Evolutionary conservation across 1,140 invertebrate species (phyloP).

Genomic region (Paralvinella palmiformis): DNA sequence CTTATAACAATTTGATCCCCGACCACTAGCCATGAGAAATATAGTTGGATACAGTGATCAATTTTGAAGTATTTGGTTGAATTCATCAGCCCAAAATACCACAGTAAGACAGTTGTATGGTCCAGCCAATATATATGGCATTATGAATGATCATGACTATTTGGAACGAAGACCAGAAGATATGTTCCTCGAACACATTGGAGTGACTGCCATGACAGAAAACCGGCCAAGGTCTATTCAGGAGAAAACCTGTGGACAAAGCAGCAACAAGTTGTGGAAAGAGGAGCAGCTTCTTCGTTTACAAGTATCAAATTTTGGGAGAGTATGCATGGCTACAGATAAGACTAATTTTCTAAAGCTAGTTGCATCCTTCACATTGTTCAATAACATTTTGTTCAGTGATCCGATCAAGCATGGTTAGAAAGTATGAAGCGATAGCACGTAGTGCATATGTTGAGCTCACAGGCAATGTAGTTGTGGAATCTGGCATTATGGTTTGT

Average conservation of each 20-base stretch:
- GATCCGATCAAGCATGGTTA: constrained; percentile 18
- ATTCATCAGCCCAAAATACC: constrained; percentile 2
- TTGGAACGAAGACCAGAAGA: neutral
- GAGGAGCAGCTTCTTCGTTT: constrained; percentile 20
- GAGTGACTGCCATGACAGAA: constrained; percentile 16
- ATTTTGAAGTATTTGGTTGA: constrained; percentile 24
- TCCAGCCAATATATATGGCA: constrained; percentile 14
- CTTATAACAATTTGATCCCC: constrained; percentile 20
- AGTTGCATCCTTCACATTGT: constrained; percentile 1
- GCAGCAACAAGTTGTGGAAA: constrained; percentile 18
- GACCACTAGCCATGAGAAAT: constrained; percentile 7
- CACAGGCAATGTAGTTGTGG: constrained; percentile 4
- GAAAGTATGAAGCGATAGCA: constrained; percentile 22
- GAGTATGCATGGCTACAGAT: constrained; percentile 25
- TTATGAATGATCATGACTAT: constrained; percentile 19
- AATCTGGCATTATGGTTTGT: constrained; percentile 19
- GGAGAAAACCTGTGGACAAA: constrained; percentile 21
- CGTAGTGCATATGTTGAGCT: constrained; percentile 11
- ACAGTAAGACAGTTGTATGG: constrained; percentile 20
- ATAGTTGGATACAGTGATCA: constrained; percentile 7
- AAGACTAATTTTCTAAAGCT: constrained; percentile 20
- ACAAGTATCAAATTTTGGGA: constrained; percentile 24
- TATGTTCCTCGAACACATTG: constrained; percentile 1
- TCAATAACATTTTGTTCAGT: constrained; percentile 2
- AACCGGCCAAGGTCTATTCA: constrained; percentile 16